phyloP scores from a whole-genome alignment of 2,888 invertebrate species.

The Drosophila trichaetosa region DNA sequence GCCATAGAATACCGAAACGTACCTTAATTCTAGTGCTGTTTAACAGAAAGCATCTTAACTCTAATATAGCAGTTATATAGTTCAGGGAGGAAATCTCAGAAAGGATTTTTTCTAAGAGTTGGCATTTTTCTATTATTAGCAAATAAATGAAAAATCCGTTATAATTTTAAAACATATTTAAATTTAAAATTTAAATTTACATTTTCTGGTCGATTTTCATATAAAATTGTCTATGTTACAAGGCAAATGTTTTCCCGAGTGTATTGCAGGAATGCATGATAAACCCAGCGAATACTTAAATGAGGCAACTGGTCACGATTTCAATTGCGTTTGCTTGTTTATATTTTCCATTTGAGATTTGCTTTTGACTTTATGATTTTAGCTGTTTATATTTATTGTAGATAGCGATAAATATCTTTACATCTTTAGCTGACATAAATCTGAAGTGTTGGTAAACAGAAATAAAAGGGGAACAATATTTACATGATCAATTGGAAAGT shows the following conservation, averaged over 20 bases:
- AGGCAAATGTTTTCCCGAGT: not conserved
- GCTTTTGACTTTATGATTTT: not conserved
- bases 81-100: no score
- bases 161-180: no score
- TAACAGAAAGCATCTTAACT: not conserved
- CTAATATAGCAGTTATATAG: not conserved
- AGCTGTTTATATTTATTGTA: not conserved
- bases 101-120: no score
- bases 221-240: not conserved
- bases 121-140: no score
- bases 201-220: not conserved
- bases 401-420: not conserved
- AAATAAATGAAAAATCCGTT: no score
- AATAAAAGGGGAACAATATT: not conserved
- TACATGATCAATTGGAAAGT: slow-evolving; percentile 15
- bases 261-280: not conserved
- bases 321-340: not conserved
- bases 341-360: not conserved
- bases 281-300: not conserved
- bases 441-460: not conserved
- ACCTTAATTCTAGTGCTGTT: not conserved
- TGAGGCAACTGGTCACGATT: not conserved
- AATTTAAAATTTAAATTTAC: fast-evolving
- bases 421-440: not conserved
- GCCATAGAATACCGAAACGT: not conserved